These are phyloP conservation scores for Mirounga angustirostris DNA, from an alignment of 2,113 vertebrate genomes.

Conservation along the genomic window DNA sequence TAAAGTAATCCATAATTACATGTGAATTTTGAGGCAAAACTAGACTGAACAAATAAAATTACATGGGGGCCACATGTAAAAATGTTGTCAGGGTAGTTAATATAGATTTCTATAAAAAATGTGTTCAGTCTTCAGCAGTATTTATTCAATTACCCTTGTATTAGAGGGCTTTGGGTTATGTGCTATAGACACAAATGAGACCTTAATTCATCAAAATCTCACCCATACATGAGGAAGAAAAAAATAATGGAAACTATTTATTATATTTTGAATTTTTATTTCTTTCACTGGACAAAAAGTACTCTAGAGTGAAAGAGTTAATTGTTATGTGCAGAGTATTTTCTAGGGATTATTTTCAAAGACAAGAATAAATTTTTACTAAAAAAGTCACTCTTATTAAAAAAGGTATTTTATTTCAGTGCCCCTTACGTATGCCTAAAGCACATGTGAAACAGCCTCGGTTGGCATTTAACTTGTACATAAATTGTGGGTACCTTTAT, in stretches of 20 bases:
- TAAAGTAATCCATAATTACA: not conserved
- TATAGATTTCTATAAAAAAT: not conserved
- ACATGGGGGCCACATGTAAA: not conserved
- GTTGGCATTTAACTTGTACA: not conserved
- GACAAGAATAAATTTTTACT: not conserved
- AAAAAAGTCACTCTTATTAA: not conserved
- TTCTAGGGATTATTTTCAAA: slow-evolving; percentile 35
- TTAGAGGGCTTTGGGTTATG: not conserved
- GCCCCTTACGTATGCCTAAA: not conserved
- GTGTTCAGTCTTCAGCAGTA: not conserved
- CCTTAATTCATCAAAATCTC: not conserved
- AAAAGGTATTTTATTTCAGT: not conserved
- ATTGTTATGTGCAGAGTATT: not conserved
- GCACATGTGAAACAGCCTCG: not conserved
- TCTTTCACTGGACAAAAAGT: not conserved
- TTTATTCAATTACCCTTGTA: not conserved
- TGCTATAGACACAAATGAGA: not conserved
- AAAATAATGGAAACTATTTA: not conserved
- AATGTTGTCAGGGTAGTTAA: not conserved
- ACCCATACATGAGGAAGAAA: not conserved
- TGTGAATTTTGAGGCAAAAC: not conserved
- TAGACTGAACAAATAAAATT: not conserved
- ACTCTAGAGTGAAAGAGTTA: not conserved
- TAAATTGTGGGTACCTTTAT: not conserved
- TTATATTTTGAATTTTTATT: not conserved